Base-by-base conservation (phyloP, 2,888 invertebrate genomes). In the Hypolimnas misippus region DNA sequence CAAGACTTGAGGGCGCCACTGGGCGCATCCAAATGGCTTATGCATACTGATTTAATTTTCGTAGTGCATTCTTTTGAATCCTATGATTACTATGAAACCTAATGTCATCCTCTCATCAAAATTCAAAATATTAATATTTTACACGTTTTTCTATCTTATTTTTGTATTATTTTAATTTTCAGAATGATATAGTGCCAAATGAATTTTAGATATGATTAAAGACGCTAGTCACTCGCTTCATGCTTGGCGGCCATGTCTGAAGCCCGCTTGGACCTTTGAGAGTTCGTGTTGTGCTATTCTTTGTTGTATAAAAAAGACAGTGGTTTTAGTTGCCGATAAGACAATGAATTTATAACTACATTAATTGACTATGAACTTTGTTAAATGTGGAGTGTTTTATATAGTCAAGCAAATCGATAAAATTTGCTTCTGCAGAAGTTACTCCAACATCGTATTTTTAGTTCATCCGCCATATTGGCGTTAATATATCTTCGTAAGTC, bases 391-490 rank as follows among this genome's bases (percentile, higher is more conserved):
- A 84, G 90, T 89, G 89, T 82, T 81, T 81, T 73, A 76, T 81
- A 78, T 77, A 81, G 80, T 83, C 75, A 77, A 82, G 83, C 80
- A 81, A 86, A 86, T 86, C 84, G 73, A 81, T 87, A 85, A 75
- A 85, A 83, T 83, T 86, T 82, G 82, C 81, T 79, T 82, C 87
- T 83, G 83, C 82, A 84, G 86, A 84, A 89, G 86, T 88, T 80
- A 83, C 87, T 88, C 84, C 77, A 81, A 83, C 91, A 88, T 88
- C 91, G 90, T 92, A 92, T 92, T 92, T 92, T 92, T 92, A 92
- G 93, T 93, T 89, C 93, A 92, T 93, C 94, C 94, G 94, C 94
- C 94, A 94, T 94, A 94, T 94, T 94, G 94, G 93, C 93, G 93
- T 93, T 93, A 92, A 91, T 93, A 92, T 89, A 83, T 89, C 86